Conservation (phyloP, 2,113 vertebrate species). For the Dipodomys merriami region DNA sequence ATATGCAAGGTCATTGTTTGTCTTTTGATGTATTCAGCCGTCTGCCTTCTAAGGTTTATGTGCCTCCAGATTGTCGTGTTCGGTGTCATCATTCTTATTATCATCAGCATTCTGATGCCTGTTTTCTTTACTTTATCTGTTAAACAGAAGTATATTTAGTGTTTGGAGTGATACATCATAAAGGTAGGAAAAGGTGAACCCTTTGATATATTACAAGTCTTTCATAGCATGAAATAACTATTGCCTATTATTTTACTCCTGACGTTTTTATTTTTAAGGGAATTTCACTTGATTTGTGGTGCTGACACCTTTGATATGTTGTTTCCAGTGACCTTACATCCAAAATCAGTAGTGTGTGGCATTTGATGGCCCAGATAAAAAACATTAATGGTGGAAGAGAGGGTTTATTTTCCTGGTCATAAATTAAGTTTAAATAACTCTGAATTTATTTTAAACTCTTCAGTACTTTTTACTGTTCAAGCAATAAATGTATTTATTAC, state of each 20-base stretch:
- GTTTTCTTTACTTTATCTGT: constrained; percentile 84
- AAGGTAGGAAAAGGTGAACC: constrained; percentile 87
- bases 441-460: constrained; percentile 90
- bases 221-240: constrained; percentile 89
- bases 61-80: constrained; percentile 68
- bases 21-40: constrained; percentile 66
- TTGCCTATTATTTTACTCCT: constrained; percentile 89
- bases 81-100: constrained; percentile 66
- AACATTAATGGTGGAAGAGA: constrained; percentile 87
- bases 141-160: constrained; percentile 83
- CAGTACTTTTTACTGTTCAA: constrained; percentile 89
- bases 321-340: constrained; percentile 91
- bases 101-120: constrained; percentile 66
- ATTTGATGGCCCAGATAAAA: constrained; percentile 89
- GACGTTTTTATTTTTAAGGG: constrained; percentile 91
- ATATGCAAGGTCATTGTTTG: constrained; percentile 56
- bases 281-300: constrained; percentile 90
- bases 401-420: constrained; percentile 89
- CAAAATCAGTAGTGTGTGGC: constrained; percentile 89
- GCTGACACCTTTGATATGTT: constrained; percentile 89
- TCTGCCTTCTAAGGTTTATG: constrained; percentile 67
- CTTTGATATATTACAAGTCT: constrained; percentile 88
- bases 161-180: constrained; percentile 84
- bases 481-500: constrained; percentile 86
- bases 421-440: constrained; percentile 91